Evolutionary conservation across 2,888 invertebrate species (phyloP).

Genomic region (Pollenia griseotomentosa): DNA sequence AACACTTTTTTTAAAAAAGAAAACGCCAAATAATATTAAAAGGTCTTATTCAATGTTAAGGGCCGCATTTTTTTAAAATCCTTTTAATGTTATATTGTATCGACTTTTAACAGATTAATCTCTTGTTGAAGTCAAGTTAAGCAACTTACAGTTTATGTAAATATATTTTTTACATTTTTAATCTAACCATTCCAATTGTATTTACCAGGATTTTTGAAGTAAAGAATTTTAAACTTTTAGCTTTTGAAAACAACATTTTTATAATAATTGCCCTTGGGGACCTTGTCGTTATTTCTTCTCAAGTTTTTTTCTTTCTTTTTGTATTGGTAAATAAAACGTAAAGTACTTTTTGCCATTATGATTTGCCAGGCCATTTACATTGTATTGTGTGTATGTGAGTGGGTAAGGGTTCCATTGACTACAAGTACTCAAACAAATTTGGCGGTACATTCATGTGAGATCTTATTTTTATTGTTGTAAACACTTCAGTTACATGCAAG

Average conservation of each 20-base stretch:
- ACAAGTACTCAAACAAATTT: conserved; percentile 6
- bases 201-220: neutral
- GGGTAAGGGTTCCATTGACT: neutral
- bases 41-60: too few relatives aligned
- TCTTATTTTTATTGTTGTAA: conserved; percentile 6
- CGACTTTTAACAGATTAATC: too few relatives aligned
- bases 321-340: conserved; percentile 19
- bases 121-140: neutral
- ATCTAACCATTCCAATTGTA: neutral
- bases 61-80: too few relatives aligned
- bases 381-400: neutral
- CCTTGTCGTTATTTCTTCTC: neutral
- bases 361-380: conserved; percentile 25
- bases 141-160: neutral
- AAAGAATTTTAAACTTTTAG: neutral
- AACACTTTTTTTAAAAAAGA: too few relatives aligned
- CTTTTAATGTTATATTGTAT: too few relatives aligned
- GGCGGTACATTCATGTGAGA: neutral
- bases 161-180: neutral
- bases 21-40: too few relatives aligned
- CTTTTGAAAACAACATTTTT: conserved; percentile 10
- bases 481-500: conserved; percentile 40
- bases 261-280: conserved; percentile 33
- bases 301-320: neutral
- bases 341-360: conserved; percentile 50